Percentiles rank a stretch among this genome's conserved stretches.
phyloP scores from a whole-genome alignment of 2,888 invertebrate genomes.

The Apotomis betuletana region DNA sequence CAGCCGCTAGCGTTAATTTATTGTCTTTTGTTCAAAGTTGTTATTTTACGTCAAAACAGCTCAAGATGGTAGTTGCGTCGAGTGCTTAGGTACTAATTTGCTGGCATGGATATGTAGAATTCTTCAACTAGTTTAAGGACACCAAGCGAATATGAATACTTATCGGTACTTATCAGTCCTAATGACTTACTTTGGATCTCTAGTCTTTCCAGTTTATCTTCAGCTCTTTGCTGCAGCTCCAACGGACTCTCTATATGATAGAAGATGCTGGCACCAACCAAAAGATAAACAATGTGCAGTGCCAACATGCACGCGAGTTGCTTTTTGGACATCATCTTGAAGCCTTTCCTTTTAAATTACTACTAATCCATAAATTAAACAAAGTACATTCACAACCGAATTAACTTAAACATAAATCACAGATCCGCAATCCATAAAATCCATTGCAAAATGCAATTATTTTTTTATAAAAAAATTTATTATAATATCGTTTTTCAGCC shows the following conservation, averaged over 20 bases:
- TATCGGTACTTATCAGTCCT: conserved; percentile 29
- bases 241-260: conserved; percentile 90
- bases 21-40: conserved; percentile 18
- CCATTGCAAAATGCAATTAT: conserved; percentile 20
- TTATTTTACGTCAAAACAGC: conserved; percentile 11
- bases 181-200: conserved; percentile 87
- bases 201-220: conserved; percentile 85
- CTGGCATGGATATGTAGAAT: conserved; percentile 34
- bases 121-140: conserved; percentile 38
- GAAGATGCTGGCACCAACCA: conserved; percentile 93
- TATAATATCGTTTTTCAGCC: conserved; percentile 21
- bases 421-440: conserved; percentile 36
- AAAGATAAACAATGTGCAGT: conserved; percentile 89
- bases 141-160: conserved; percentile 44
- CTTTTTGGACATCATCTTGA: conserved; percentile 90
- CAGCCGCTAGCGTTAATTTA: conserved; percentile 6
- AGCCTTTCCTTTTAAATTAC: conserved; percentile 54
- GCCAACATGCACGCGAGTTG: conserved; percentile 90
- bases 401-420: conserved; percentile 39
- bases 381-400: conserved; percentile 38
- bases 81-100: conserved; percentile 26
- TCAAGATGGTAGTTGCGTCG: conserved; percentile 14
- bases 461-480: conserved; percentile 16
- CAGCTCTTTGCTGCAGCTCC: conserved; percentile 85
- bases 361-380: conserved; percentile 45